Evolutionary conservation across 2,888 invertebrate species (phyloP).

Genomic region (Dryococelus australis): DNA sequence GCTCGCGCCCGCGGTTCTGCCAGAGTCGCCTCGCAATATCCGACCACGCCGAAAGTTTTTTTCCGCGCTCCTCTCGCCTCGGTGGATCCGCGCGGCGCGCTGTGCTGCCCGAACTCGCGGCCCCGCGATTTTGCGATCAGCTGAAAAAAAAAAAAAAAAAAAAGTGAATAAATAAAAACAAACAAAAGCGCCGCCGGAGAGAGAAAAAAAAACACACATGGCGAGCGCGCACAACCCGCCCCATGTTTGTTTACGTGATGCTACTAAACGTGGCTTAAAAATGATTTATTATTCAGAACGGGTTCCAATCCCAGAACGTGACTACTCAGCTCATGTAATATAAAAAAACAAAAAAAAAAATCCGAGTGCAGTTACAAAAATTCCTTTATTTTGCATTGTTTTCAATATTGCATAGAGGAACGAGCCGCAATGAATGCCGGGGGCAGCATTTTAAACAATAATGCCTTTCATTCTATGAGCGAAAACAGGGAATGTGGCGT

Average conservation of each 20-base stretch:
- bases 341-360: not conserved
- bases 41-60: too few relatives aligned
- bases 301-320: slow-evolving; percentile 26
- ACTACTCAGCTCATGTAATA: slow-evolving; percentile 12
- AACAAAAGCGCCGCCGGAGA: not conserved
- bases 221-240: not conserved
- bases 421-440: not conserved
- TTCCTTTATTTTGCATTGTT: slow-evolving; percentile 2
- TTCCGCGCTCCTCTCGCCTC: not conserved
- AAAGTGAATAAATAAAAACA: slow-evolving; percentile 21
- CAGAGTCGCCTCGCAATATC: too few relatives aligned
- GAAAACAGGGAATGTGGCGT: not conserved
- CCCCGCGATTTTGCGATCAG: not conserved
- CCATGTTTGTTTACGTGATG: slow-evolving; percentile 16
- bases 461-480: not conserved
- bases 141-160: slow-evolving; percentile 7
- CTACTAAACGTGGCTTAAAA: slow-evolving; percentile 6
- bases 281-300: slow-evolving; percentile 18
- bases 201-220: slow-evolving; percentile 12
- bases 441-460: not conserved
- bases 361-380: not conserved
- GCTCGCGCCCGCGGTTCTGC: too few relatives aligned
- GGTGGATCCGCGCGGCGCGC: not conserved
- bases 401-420: slow-evolving; percentile 1
- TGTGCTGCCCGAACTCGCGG: not conserved